A percentile compares a stretch with the other conserved stretches of the same genome.
Conservation (phyloP, 2,113 vertebrate genomes). For the Panthera tigris region DNA sequence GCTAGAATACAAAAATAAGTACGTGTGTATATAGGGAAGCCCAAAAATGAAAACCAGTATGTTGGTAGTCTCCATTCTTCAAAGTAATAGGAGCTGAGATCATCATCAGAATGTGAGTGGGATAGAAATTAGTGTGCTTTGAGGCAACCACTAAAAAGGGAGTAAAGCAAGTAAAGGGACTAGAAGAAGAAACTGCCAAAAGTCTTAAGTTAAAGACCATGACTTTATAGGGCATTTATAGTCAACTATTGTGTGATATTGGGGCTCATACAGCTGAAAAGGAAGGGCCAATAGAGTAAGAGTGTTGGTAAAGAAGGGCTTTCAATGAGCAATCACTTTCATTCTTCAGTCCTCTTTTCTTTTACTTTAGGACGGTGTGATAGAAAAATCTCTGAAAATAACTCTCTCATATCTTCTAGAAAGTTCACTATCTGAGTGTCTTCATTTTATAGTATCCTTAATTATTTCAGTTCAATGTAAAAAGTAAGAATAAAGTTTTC, state of each 20-base stretch:
- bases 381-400: background rate
- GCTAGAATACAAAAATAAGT: background rate
- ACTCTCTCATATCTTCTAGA: background rate
- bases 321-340: background rate
- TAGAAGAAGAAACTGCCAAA: background rate
- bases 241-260: background rate
- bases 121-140: background rate
- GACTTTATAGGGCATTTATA: background rate
- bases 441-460: background rate
- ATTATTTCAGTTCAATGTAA: background rate
- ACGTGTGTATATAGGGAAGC: background rate
- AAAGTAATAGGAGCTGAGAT: background rate
- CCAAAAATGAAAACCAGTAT: background rate
- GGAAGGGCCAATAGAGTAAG: background rate
- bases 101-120: background rate
- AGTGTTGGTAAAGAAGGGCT: background rate
- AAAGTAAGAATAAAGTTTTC: constrained; percentile 14
- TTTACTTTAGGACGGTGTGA: background rate
- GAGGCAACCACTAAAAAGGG: background rate
- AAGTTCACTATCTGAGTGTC: background rate
- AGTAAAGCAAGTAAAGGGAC: background rate
- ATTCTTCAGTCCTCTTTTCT: background rate
- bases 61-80: background rate
- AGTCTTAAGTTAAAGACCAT: background rate
- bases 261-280: background rate